Base-by-base conservation (phyloP, 2,113 vertebrate genomes). In the Climacteris rufus region DNA sequence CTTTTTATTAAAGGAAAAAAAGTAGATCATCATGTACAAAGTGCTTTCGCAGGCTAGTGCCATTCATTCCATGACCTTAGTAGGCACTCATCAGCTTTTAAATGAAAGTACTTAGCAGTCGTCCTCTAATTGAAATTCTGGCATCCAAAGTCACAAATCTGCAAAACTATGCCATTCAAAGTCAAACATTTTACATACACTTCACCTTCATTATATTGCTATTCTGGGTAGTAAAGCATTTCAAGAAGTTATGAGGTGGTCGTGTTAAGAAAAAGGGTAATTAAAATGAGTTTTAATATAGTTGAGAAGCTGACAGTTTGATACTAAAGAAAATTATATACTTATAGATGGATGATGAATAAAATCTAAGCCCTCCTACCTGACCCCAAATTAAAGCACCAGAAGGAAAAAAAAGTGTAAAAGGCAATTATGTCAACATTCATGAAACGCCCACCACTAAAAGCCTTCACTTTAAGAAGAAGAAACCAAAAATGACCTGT, bases 171-270 rank as follows among this genome's bases (percentile, higher is more conserved):
- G 90, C 69, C 90, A 96, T 93, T 96, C 96, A 97, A 90, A 83
- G 89, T 97, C 95, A 97, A 91, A 94, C 89, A 96, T 93, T 97
- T 96, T 94, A 97, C 95, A 89, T 95, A 96, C 83, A 83, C 96
- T 97, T 97, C 94, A 96, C 96, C 96, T 97, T 97, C 96, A 96
- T 97, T 97, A 97, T 95, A 96, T 94, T 95, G 85, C 94, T 94
- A 89, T 95, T 96, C 97, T 91, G 91, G 90, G 96, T 95, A 97
- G 97, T 95, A 97, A 97, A 97, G 92, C 89, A 97, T 96, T 97
- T 97, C 95, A 96, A 93, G 89, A 96, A 97, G 92, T 96, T 97
- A 96, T 96, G 96, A 96, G 93, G 96, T 95, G 93, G 97, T 96
- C 63, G 11, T 95, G 95, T 96, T 96, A 96, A 95, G 96, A 96